Evolutionary conservation across 2,113 vertebrate genomes (phyloP).

Genomic region (Polyodon spathula): DNA sequence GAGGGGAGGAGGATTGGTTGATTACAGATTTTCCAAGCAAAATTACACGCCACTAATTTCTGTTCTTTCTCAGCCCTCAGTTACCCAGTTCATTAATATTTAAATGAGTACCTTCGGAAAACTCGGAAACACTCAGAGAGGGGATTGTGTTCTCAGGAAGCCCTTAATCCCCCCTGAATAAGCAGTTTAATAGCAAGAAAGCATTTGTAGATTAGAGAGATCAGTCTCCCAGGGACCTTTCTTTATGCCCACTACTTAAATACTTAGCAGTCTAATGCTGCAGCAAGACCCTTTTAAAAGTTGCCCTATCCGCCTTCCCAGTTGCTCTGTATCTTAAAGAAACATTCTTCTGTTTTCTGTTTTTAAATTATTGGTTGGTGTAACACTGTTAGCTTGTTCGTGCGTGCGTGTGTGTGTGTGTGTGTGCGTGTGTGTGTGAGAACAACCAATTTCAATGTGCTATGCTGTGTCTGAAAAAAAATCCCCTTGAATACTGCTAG

Average conservation of each 20-base stretch:
- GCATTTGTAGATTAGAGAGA: constrained; percentile 47
- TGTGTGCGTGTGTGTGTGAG: too few relatives aligned
- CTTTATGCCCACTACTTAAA: constrained; percentile 43
- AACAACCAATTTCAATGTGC: too few relatives aligned
- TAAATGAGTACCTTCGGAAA: constrained; percentile 39
- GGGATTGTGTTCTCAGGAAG: constrained; percentile 43
- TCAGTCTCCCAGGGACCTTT: constrained; percentile 36
- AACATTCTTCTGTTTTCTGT: constrained; percentile 6
- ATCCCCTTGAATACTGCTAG: too few relatives aligned
- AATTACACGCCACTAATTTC: constrained; percentile 33
- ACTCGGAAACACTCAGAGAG: constrained; percentile 33
- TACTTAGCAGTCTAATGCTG: constrained; percentile 40
- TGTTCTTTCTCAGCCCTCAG: constrained; percentile 20
- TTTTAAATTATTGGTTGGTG: too few relatives aligned
- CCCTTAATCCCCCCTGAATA: constrained; percentile 44
- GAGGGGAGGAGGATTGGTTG: not conserved
- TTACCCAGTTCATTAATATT: constrained; percentile 40
- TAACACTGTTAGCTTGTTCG: too few relatives aligned
- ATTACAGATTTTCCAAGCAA: constrained; percentile 14
- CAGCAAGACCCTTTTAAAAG: constrained; percentile 29
- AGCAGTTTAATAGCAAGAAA: constrained; percentile 45
- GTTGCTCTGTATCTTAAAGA: constrained; percentile 1
- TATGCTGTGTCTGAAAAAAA: too few relatives aligned
- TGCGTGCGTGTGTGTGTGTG: too few relatives aligned
- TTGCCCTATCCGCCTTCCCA: constrained; percentile 20